Evolutionary conservation across 1,140 invertebrate genomes (phyloP), one percentile per base, ranked within the genome.

Genomic region (Oreohelix idahoensis): DNA sequence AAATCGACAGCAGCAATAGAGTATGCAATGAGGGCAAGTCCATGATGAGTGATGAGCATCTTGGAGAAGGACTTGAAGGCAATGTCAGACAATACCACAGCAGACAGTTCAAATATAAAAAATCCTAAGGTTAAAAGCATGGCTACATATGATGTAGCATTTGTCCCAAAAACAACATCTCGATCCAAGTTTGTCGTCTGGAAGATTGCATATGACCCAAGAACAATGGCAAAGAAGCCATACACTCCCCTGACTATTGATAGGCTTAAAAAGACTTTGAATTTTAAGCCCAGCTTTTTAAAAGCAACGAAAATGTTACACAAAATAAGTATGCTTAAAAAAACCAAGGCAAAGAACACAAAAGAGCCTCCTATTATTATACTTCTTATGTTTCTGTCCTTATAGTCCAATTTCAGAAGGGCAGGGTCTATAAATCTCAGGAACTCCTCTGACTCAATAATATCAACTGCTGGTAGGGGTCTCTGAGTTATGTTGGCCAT

Each of bases 191-290:
- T 85, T 13, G 85, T 87, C 53, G 87, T 86, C 23, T 15, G 87
- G 79, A 75, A 90, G 35, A 89, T 83, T 0, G 88, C 88, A 87
- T 89, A 91, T 0, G 83, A 51, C 11, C 89, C 90, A 20, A 90
- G 58, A 8, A 87, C 49, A 17, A 85, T 88, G 29, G 87, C 87
- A 79, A 90, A 88, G 63, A 90, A 79, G 10, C 91, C 91, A 79
- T 88, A 92, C 13, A 87, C 80, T 0, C 84, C 89, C 26, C 91
- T 77, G 23, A 89, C 88, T 0, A 92, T 83, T 4, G 91, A 88
- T 42, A 92, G 78, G 70, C 89, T 86, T 89, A 90, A 90, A 80
- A 92, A 92, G 23, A 91, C 85, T 81, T 89, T 87, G 71, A 91
- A 89, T 84, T 92, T 91, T 26, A 69, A 79, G n/a, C 83, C 81